Percentiles rank a stretch among this genome's conserved stretches.
phyloP scores from a whole-genome alignment of 2,888 invertebrate genomes.

The Melinaea menophilus region DNA sequence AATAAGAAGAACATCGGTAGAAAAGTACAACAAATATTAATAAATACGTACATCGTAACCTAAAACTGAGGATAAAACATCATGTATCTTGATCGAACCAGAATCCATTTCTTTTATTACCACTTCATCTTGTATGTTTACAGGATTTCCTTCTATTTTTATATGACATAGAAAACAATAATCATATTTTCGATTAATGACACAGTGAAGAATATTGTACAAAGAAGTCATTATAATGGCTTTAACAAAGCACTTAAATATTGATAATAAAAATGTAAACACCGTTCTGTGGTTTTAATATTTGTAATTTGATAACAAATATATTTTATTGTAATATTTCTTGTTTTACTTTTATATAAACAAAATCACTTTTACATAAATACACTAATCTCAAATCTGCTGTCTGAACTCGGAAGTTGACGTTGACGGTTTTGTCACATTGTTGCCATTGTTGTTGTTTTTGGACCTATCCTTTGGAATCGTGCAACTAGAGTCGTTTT shows the following conservation, averaged over 20 bases:
- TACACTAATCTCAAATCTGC: too few relatives aligned
- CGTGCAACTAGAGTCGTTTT: too few relatives aligned
- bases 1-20: neutral
- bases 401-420: too few relatives aligned
- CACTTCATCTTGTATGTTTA: conserved; percentile 47
- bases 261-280: neutral
- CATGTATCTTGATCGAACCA: conserved; percentile 40
- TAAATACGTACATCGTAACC: conserved; percentile 45
- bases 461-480: too few relatives aligned
- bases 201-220: conserved; percentile 39
- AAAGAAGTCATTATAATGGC: conserved; percentile 36
- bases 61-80: conserved; percentile 47
- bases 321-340: too few relatives aligned
- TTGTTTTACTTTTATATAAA: too few relatives aligned
- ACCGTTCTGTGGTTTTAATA: too few relatives aligned
- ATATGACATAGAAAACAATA: conserved; percentile 58
- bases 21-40: conserved; percentile 1
- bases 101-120: conserved; percentile 37
- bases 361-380: too few relatives aligned
- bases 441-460: too few relatives aligned
- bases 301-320: too few relatives aligned
- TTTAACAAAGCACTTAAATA: neutral
- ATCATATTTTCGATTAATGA: conserved; percentile 45
- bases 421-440: too few relatives aligned
- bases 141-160: conserved; percentile 33